Percentiles rank a stretch among this genome's conserved stretches.
Evolutionary conservation across 2,113 vertebrate species (phyloP).

Genomic region (Erythrocercus mccallii): DNA sequence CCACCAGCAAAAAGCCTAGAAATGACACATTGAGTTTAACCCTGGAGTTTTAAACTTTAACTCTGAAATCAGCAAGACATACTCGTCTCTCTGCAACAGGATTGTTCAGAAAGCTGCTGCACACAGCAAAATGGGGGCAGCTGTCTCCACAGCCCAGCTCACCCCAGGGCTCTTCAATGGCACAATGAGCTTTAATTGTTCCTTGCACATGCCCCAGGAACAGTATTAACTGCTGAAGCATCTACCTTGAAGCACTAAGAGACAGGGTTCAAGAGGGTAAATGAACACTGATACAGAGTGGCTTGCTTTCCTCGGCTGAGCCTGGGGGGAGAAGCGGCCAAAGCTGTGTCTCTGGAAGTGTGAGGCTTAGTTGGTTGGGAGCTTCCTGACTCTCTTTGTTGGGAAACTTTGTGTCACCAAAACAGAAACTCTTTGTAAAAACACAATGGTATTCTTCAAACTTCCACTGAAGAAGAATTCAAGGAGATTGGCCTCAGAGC

Average conservation of each 20-base stretch:
- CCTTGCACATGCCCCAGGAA: background rate
- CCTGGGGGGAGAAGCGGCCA: background rate
- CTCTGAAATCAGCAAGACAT: background rate
- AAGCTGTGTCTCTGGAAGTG: background rate
- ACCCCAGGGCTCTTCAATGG: constrained; percentile 30
- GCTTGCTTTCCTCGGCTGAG: background rate
- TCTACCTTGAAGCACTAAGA: constrained; percentile 9
- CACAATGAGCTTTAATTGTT: constrained; percentile 46
- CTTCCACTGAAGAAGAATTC: background rate
- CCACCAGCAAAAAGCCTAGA: constrained; percentile 46
- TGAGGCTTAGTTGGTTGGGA: background rate
- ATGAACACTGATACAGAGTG: background rate
- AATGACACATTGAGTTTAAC: constrained; percentile 27
- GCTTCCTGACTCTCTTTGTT: background rate
- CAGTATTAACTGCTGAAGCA: constrained; percentile 20
- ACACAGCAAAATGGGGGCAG: constrained; percentile 16
- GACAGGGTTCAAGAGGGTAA: constrained; percentile 49
- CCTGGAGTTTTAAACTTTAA: background rate
- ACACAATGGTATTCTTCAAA: background rate
- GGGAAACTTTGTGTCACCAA: background rate
- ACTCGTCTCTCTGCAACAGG: background rate
- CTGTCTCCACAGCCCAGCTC: background rate
- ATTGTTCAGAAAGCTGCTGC: background rate
- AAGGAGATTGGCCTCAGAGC: background rate
- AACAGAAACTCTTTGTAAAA: background rate